These are phyloP conservation scores for Palythoa caribaeorum DNA, from an alignment of 92 coral and sea anemone genomes.

Conservation along the genomic window DNA sequence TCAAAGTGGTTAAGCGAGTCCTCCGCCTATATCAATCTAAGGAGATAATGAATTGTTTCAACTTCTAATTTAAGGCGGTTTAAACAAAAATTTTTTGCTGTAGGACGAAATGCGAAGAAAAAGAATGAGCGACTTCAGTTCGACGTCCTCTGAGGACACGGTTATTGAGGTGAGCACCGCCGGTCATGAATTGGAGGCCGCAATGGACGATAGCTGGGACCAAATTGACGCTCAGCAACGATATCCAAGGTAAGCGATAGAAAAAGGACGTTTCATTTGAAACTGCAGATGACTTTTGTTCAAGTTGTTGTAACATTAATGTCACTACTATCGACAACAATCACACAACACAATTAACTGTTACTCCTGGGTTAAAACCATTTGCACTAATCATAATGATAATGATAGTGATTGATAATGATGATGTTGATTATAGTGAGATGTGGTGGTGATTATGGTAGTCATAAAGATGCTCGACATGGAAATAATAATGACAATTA, in stretches of 20 bases:
- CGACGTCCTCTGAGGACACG: conserved; percentile 37
- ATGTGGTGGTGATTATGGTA: not conserved
- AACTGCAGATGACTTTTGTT: not conserved
- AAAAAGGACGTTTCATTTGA: no score
- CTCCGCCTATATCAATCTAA: no score
- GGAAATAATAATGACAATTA: not conserved
- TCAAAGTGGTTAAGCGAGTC: no score
- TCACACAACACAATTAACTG: no score
- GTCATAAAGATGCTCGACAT: not conserved
- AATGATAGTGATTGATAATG: not conserved
- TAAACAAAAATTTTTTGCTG: not conserved
- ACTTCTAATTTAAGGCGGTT: not conserved
- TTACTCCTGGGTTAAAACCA: no score
- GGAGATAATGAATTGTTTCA: no score
- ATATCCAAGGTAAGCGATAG: not conserved
- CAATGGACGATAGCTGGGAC: conserved; percentile 42
- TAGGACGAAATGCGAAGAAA: conserved; percentile 6
- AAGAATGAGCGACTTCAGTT: conserved; percentile 15
- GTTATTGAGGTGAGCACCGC: conserved; percentile 17
- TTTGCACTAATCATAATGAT: no score
- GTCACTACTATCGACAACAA: no score
- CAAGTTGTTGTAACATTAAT: not conserved
- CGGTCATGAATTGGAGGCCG: conserved; percentile 27
- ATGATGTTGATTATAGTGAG: not conserved
- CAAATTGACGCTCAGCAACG: not conserved